phyloP scores from a whole-genome alignment of 2,113 vertebrate genomes.

The Hirundichthys speculiger region DNA sequence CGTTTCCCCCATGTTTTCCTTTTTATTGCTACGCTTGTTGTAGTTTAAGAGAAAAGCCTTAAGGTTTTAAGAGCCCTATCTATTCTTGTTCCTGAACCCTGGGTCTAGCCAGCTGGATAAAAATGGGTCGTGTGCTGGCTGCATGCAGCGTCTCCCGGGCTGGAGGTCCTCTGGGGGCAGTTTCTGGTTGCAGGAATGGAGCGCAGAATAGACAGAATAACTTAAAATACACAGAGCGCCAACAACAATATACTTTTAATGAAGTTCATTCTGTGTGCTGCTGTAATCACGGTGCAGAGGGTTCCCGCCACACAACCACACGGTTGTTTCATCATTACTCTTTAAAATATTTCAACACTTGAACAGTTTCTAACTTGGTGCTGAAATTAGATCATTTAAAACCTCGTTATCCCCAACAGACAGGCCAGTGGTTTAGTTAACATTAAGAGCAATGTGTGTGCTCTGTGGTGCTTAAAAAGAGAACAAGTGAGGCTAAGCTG shows the following conservation, averaged over 20 bases:
- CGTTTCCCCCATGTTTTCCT: conserved; percentile 30
- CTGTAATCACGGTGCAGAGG: conserved; percentile 27
- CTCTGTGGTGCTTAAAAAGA: conserved; percentile 2
- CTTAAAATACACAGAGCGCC: conserved; percentile 19
- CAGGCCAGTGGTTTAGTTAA: conserved; percentile 23
- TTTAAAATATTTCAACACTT: conserved; percentile 64
- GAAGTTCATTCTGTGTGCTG: conserved; percentile 27
- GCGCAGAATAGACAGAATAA: conserved; percentile 20
- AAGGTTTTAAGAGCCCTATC: conserved; percentile 62
- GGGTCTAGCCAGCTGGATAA: conserved; percentile 53
- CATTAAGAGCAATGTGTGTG: conserved; percentile 23
- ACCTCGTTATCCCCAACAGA: conserved; percentile 33
- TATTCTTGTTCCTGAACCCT: conserved; percentile 44
- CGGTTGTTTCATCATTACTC: conserved; percentile 46
- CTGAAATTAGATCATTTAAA: conserved; percentile 57
- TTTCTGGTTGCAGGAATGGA: conserved; percentile 41
- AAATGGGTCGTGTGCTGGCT: conserved; percentile 46
- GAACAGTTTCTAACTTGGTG: conserved; percentile 37
- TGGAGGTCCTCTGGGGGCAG: conserved; percentile 33
- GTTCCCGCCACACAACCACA: conserved; percentile 11
- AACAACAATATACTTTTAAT: conserved; percentile 47
- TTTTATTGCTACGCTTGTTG: conserved; percentile 62
- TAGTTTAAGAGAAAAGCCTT: conserved; percentile 64
- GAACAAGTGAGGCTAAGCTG: not conserved
- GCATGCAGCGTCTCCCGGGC: conserved; percentile 30